Evolutionary conservation across 2,113 vertebrate genomes (phyloP).

Genomic region (Burhinus bistriatus): DNA sequence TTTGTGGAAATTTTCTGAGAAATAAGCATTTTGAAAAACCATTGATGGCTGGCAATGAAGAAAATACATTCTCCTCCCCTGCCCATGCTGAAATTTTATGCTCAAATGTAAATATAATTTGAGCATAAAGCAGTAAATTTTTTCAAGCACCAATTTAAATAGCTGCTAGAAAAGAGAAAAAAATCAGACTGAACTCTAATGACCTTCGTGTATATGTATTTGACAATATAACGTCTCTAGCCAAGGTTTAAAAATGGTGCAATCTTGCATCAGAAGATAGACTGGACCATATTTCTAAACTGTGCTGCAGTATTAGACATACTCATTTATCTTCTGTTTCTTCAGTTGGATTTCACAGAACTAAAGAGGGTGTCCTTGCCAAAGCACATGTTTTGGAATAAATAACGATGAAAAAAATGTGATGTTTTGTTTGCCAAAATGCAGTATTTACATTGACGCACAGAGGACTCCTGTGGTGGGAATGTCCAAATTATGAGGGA

Average conservation of each 20-base stretch:
- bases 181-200: constrained; percentile 2
- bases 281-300: constrained; percentile 50
- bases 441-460: neutral
- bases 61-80: neutral
- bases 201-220: neutral
- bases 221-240: constrained; percentile 13
- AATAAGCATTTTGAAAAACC: constrained; percentile 36
- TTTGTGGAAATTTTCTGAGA: constrained; percentile 31
- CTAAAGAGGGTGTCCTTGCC: neutral
- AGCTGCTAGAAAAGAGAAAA: neutral
- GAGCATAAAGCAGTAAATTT: neutral
- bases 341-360: constrained; percentile 36
- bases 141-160: constrained; percentile 6
- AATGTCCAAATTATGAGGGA: neutral
- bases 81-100: constrained; percentile 21
- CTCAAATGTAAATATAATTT: constrained; percentile 43
- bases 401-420: neutral
- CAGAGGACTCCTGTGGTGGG: neutral
- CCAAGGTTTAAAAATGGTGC: constrained; percentile 59
- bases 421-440: neutral
- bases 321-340: constrained; percentile 47
- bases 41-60: neutral
- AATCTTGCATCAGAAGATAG: constrained; percentile 50
- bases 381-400: constrained; percentile 19
- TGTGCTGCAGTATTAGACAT: neutral